Conservation (phyloP, 2,113 vertebrate species). For the Fukomys damarensis region DNA sequence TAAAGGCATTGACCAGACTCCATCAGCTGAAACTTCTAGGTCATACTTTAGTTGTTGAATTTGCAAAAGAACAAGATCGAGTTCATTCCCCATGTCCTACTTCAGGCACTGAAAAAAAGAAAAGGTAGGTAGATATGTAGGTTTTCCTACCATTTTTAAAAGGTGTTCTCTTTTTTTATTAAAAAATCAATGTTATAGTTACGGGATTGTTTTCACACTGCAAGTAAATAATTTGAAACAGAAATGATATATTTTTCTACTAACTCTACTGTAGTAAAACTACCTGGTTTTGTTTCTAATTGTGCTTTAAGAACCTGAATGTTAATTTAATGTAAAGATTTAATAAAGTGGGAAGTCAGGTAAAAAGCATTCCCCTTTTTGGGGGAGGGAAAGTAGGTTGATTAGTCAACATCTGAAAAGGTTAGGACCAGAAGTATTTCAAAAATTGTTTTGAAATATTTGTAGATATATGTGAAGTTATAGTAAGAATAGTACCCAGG, state of each 20-base stretch:
- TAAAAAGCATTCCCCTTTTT: neutral
- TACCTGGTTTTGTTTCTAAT: neutral
- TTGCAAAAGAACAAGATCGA: conserved; percentile 93
- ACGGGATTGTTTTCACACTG: conserved; percentile 13
- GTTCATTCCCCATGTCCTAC: conserved; percentile 89
- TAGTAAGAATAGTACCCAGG: neutral
- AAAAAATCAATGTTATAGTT: neutral
- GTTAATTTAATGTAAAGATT: conserved; percentile 13
- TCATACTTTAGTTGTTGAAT: conserved; percentile 94
- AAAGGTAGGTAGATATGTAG: conserved; percentile 83
- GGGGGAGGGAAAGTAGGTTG: neutral
- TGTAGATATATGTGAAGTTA: neutral
- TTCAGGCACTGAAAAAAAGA: conserved; percentile 86
- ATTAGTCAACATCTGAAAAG: neutral
- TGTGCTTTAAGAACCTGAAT: neutral
- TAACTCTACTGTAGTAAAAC: neutral
- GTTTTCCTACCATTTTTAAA: conserved; percentile 21
- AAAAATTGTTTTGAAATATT: neutral
- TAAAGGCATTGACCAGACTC: conserved; percentile 93
- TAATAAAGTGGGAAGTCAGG: neutral
- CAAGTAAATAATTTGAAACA: conserved; percentile 21
- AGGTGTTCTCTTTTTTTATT: neutral
- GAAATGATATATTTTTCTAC: neutral
- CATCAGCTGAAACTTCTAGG: conserved; percentile 95
- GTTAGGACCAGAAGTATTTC: neutral